Evolutionary conservation across 2,797 vertebrate species (phyloP), one percentile per base, ranked within the genome.

Genomic region (Poliocrania exsul): DNA sequence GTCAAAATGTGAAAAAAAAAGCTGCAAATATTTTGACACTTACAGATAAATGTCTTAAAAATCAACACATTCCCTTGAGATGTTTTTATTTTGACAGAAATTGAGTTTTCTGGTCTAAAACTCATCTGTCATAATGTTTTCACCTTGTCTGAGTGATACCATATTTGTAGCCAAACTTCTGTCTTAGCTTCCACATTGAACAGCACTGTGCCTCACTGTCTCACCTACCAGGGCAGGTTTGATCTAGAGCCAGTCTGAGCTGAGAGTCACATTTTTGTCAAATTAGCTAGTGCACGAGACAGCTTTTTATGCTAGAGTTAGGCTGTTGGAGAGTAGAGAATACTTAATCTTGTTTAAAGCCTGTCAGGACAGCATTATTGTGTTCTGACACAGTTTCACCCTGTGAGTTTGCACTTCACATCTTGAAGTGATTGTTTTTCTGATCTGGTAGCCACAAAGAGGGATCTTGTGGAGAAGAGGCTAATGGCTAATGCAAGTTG

Each of bases 111-210:
- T 85, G 25, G 18, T 80, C 50, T 88, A 62, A 86, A 96, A 51
- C 44, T 86, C 46, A 75, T 88, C 72, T 65, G 57, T 91, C 69
- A 87, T 92, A 95, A 86, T 69, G 58, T 86, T 95, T 82, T 91
- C 61, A 79, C 50, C 62, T 40, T 77, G 26, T 73, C 24, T 88
- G 49, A 94, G 53, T 28, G 40, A 81, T 64, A 50, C 13, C 5
- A 10, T 44, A 23, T 25, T 85, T 69, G 40, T 35, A 88, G 73
- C 53, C 81, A 67, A 74, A 71, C 28, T 82, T 81, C 67, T 82
- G 28, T 81, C 65, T 87, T 24, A 28, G 37, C 15, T 82, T 87
- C 74, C 12, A 23, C 24, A 25, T 2, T 1, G 1, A 61, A 50
- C 23, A 83, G 6, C 15, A 14, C 14, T 29, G 14, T 58, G 24